Conservation (phyloP, 2,113 vertebrate species). For the Rhabdornis inornatus region DNA sequence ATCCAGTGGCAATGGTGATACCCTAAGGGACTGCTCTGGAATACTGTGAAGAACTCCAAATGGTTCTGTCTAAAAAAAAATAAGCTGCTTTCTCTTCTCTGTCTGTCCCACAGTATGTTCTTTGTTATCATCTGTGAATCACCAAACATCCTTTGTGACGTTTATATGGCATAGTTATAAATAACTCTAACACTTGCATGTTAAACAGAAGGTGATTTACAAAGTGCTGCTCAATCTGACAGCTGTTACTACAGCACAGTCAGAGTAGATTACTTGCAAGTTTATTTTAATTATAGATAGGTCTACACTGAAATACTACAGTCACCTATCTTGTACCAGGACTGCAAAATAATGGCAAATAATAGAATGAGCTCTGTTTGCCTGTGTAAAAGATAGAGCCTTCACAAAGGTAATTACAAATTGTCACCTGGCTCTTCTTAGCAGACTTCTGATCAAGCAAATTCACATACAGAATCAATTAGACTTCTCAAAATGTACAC, state of each 20-base stretch:
- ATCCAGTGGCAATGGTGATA: neutral
- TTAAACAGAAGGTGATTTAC: slow-evolving; percentile 60
- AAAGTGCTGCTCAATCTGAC: slow-evolving; percentile 34
- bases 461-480: neutral
- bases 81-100: neutral
- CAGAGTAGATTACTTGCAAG: slow-evolving; percentile 21
- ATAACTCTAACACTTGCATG: slow-evolving; percentile 8
- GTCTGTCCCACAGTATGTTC: neutral
- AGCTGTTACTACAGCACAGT: slow-evolving; percentile 54
- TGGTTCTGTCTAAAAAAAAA: neutral
- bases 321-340: neutral
- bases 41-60: neutral
- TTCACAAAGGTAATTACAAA: neutral
- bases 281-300: slow-evolving; percentile 34
- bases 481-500: neutral
- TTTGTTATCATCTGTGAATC: slow-evolving; percentile 34
- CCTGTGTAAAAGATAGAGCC: neutral
- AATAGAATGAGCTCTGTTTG: neutral
- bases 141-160: slow-evolving; percentile 10
- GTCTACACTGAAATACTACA: neutral
- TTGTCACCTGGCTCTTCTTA: neutral
- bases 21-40: neutral
- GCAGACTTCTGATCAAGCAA: neutral
- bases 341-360: neutral
- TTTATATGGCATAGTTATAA: neutral